Percentiles rank a stretch among this genome's conserved stretches.
These are phyloP conservation scores for Himalopsyche tibetana DNA, from an alignment of 2,888 invertebrate species.

Conservation along the genomic window DNA sequence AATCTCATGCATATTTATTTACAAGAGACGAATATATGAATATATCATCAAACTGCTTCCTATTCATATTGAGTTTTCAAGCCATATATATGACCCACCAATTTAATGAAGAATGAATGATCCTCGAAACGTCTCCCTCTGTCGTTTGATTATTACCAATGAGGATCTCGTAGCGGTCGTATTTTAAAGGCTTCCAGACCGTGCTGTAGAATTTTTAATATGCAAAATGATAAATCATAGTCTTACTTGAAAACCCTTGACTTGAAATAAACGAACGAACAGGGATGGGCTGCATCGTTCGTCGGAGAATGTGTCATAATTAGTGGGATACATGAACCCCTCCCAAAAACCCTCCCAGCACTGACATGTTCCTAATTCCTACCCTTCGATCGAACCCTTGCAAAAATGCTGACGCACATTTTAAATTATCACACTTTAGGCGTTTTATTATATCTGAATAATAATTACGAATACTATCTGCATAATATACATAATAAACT, in stretches of 20 bases:
- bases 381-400: neutral
- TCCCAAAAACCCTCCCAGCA: neutral
- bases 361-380: neutral
- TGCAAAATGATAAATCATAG: slow-evolving; percentile 52
- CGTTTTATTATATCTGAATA: neutral
- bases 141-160: slow-evolving; percentile 45
- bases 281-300: neutral
- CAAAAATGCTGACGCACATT: slow-evolving; percentile 1
- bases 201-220: slow-evolving; percentile 58
- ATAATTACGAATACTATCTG: neutral
- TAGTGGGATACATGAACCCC: slow-evolving; percentile 3
- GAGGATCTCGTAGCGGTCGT: slow-evolving; percentile 44
- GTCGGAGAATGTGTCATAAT: slow-evolving; percentile 53
- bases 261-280: slow-evolving; percentile 3
- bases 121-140: neutral
- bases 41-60: no score
- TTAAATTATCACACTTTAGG: neutral
- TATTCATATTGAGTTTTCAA: no score
- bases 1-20: no score
- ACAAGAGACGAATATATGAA: neutral
- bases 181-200: slow-evolving; percentile 48
- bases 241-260: slow-evolving; percentile 17
- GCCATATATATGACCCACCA: no score
- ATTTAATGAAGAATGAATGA: neutral
- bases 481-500: no score